phyloP scores from a whole-genome alignment of 2,888 invertebrate genomes.

The Drosophila meridiana region DNA sequence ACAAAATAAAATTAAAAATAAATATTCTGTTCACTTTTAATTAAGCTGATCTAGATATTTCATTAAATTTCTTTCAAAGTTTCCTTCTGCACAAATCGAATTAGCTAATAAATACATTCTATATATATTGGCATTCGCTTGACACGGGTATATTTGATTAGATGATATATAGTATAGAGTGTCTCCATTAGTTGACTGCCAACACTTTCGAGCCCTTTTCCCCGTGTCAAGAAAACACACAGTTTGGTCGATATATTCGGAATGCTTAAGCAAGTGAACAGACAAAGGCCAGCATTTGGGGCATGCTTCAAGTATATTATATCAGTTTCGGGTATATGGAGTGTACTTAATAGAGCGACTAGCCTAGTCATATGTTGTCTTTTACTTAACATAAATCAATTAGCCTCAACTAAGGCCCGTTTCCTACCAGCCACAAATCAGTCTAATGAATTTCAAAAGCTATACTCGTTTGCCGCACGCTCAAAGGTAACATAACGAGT shows the following conservation, averaged over 20 bases:
- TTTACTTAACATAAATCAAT: conserved; percentile 36
- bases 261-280: conserved; percentile 14
- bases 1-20: not conserved
- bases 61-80: not conserved
- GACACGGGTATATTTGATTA: conserved; percentile 4
- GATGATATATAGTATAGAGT: conserved; percentile 6
- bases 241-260: conserved; percentile 53
- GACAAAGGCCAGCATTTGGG: not conserved
- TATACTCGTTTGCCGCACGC: conserved; percentile 42
- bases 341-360: conserved; percentile 5
- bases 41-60: not conserved
- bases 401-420: conserved; percentile 23
- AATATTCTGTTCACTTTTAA: not conserved
- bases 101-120: not conserved
- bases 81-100: not conserved
- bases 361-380: conserved; percentile 10
- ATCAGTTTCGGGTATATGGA: not conserved
- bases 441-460: conserved; percentile 35
- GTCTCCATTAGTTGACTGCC: not conserved
- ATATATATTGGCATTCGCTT: not conserved
- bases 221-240: not conserved
- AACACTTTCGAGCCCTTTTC: conserved; percentile 18
- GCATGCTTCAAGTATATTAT: not conserved
- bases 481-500: conserved; percentile 14
- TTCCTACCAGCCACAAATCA: conserved; percentile 13